Evolutionary conservation across 2,797 vertebrate species (phyloP).

Genomic region (Otolemur crassicaudatus): DNA sequence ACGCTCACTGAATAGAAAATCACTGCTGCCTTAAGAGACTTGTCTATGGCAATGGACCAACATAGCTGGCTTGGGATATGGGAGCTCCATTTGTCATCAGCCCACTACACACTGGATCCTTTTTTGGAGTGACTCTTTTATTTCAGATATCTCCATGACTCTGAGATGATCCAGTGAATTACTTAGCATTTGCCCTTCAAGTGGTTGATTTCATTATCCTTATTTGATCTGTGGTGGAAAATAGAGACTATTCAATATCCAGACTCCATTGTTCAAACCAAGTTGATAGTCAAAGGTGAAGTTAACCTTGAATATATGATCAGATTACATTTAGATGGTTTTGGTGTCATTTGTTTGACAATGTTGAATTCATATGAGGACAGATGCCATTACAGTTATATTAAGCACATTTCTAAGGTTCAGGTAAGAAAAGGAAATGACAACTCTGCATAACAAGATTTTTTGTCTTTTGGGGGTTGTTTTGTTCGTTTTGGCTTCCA

Average conservation of each 20-base stretch:
- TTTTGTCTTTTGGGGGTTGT: background rate
- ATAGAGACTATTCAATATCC: background rate
- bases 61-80: background rate
- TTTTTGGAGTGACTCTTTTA: background rate
- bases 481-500: background rate
- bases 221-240: slow-evolving; percentile 12
- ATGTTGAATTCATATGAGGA: background rate
- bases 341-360: background rate
- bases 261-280: background rate
- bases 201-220: background rate
- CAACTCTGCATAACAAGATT: background rate
- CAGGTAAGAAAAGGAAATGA: background rate
- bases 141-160: background rate
- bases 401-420: background rate
- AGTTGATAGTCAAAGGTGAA: slow-evolving; percentile 11
- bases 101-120: background rate
- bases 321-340: slow-evolving; percentile 1
- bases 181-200: background rate
- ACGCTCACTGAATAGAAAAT: background rate
- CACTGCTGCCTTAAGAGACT: background rate
- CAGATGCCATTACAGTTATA: background rate
- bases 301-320: background rate
- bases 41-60: too few relatives aligned
- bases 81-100: background rate
- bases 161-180: background rate